Evolutionary conservation across 2,888 invertebrate species (phyloP), one percentile per base, ranked within the genome.

Genomic region (Oscheius sp.): DNA sequence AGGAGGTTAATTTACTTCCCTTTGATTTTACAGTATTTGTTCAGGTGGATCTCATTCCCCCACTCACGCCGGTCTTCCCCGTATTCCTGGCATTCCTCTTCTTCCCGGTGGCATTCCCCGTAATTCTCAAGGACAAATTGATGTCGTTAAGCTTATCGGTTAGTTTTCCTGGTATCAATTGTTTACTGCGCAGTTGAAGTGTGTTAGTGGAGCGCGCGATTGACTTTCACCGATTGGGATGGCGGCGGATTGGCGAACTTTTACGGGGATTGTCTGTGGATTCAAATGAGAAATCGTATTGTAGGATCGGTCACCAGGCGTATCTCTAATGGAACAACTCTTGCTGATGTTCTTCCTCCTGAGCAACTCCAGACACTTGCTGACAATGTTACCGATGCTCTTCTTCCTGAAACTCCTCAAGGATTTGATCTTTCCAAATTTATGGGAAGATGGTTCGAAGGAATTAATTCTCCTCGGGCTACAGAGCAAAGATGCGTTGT

Each of bases 21-120:
- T 95, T 93, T 16, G 94, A 94, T 68, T 92, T 91, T 81, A 92
- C 92, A 79, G 92, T 73, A 92, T 92, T 43, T 93, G 91, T 2
- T 89, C 89, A 56, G 94, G 94, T 64, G 93, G 93, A 85, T 95
- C 89, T 89, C 88, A 87, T 79, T 81, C 83, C 1, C 88, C 88
- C 69, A 80, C 86, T 13, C 84, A 86, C 75, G 88, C 88, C 18
- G 87, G 88, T 63, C 84, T 88, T 35, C 88, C 88, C 46, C 80
- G 86, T 69, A 85, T 87, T 53, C 87, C 87, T 69, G 87, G 88
- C 70, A 85, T 88, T 64, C 87, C 88, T 69, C 83, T 87, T 46
- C 83, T 88, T 45, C 87, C 88, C 69, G 87, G 86, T 64, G 87
- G 87, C 63, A 87, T 88, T 70, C 87, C 88, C 35, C 76, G 88